These are phyloP conservation scores for Drosophila formosana DNA, from an alignment of 2,888 invertebrate genomes.

Conservation along the genomic window DNA sequence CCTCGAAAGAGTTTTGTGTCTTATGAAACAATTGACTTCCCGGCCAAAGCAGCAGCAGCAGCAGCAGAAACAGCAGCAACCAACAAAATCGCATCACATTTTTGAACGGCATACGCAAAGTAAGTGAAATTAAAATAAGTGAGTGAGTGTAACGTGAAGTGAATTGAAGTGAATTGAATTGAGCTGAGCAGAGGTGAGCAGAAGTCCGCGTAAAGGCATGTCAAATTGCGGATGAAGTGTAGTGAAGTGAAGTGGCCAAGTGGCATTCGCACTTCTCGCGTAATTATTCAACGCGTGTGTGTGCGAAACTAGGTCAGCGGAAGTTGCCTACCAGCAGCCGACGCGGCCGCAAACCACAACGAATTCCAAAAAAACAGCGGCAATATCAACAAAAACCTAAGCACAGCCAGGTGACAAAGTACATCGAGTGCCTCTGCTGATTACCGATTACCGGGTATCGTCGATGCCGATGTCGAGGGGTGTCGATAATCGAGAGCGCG, in stretches of 20 bases:
- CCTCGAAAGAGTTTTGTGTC: conserved; percentile 45
- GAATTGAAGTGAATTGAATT: conserved; percentile 17
- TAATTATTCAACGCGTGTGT: conserved; percentile 61
- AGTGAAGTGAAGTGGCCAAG: conserved; percentile 47
- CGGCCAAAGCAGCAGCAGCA: conserved; percentile 60
- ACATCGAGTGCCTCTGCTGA: conserved; percentile 39
- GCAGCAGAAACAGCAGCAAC: conserved; percentile 42
- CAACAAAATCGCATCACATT: conserved; percentile 69
- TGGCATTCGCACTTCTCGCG: conserved; percentile 53
- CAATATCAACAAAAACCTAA: conserved; percentile 16
- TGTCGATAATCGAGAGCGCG: conserved; percentile 42
- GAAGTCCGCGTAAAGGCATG: background rate
- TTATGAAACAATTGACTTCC: conserved; percentile 75
- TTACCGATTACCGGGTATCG: conserved; percentile 36
- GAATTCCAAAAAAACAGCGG: conserved; percentile 15
- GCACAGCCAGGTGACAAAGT: conserved; percentile 10
- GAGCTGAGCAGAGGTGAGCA: background rate
- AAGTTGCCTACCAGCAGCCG: conserved; percentile 53
- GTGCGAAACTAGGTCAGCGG: conserved; percentile 68
- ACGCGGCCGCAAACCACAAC: conserved; percentile 31
- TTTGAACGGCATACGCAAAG: conserved; percentile 77
- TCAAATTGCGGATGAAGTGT: conserved; percentile 19
- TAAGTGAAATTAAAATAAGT: conserved; percentile 58
- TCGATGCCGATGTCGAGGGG: conserved; percentile 3
- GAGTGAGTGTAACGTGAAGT: conserved; percentile 54